Base-by-base conservation (phyloP, 1,140 invertebrate species). In the Drosophila tristis region DNA sequence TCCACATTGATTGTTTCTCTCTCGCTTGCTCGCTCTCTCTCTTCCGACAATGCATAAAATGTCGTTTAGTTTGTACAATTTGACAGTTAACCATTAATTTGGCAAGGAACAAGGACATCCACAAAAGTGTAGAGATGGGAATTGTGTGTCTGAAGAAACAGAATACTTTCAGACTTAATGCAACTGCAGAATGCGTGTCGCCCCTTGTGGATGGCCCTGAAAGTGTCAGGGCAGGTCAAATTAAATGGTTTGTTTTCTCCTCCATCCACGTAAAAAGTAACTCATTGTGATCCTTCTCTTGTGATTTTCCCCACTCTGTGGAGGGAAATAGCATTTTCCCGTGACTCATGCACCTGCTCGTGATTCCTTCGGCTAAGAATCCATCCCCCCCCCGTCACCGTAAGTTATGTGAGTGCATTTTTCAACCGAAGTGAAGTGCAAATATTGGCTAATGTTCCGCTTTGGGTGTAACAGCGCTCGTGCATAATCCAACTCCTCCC, bases 1-100 rank as follows among this genome's bases (percentile, higher is more conserved):
- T 31, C 26, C 26, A 26, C 26, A 6, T 6, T 5, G 26, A 26
- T 26, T 26, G 26, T 6, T 20, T 20, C 2, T 20, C 20, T 25
- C 23, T 35, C 11, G 53, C 31, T 53, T 16, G 47, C 15, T 44
- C 47, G 13, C 45, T 45, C 53, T 54, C 57, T 68, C 51, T 72
- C 74, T 74, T 68, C n/a, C 16, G 68, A 68, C 77, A 80, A 74
- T 74, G 77, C 74, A 80, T 78, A 80, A 77, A 80, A 74, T 80
- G 77, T 68, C 77, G 77, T 80, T 77, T 80, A 74, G 77, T 77
- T 80, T 77, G 77, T 80, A 59, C 77, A 68, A 74, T 64, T 65
- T 80, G 77, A 80, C 77, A 80, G 77, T 62, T 60, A 65, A 67
- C 77, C 74, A 80, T 80, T 80, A 70, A 74, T 80, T 80, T 68